Evolutionary conservation across 2,888 invertebrate genomes (phyloP).

Genomic region (Pachycephus smyrnensis): DNA sequence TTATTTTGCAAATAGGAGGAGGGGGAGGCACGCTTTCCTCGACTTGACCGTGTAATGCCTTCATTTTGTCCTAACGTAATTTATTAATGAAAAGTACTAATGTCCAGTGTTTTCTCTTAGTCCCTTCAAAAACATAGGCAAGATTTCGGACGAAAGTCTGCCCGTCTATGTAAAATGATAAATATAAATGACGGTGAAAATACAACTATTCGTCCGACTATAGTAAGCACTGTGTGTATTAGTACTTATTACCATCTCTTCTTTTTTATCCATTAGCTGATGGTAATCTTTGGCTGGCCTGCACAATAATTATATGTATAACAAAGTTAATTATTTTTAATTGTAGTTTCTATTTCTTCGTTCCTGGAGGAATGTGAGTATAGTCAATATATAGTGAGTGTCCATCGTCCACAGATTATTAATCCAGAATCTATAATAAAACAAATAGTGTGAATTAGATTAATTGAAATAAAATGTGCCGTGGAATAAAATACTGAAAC

Average conservation of each 20-base stretch:
- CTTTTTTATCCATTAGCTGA: neutral
- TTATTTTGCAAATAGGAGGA: slow-evolving; percentile 1
- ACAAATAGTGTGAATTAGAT: neutral
- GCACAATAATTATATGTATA: neutral
- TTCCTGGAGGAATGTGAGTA: neutral
- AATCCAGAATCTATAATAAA: neutral
- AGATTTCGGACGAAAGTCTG: neutral
- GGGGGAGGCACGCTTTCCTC: neutral
- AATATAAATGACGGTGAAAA: neutral
- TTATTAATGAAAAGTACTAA: neutral
- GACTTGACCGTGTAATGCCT: neutral
- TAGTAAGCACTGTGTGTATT: neutral
- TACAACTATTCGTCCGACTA: neutral
- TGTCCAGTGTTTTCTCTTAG: neutral
- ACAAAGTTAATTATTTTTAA: neutral
- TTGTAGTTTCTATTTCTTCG: neutral
- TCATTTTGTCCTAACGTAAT: neutral
- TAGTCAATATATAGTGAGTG: neutral
- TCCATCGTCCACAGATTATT: neutral
- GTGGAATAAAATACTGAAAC: neutral
- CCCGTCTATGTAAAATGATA: neutral
- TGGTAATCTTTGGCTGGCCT: neutral
- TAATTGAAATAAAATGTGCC: neutral
- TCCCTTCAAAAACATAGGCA: neutral
- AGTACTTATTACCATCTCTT: neutral